These are phyloP conservation scores for Macrosiphum euphorbiae DNA, from an alignment of 2,888 invertebrate species.

Conservation along the genomic window DNA sequence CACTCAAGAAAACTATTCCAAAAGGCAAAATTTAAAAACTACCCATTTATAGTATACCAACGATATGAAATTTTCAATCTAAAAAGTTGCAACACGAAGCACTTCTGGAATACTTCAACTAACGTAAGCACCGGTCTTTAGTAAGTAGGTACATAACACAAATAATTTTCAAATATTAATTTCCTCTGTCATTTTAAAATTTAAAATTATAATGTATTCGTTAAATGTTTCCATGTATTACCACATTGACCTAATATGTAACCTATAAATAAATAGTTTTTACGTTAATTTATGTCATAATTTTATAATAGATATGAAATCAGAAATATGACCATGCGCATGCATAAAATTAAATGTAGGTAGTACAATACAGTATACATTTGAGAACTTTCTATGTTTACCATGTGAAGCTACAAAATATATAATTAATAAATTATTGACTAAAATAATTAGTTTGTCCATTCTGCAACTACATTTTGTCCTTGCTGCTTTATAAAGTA, in stretches of 20 bases:
- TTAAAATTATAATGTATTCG: not conserved
- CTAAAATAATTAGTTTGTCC: conserved; percentile 7
- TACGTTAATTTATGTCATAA: not conserved
- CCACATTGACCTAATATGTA: not conserved
- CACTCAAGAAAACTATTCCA: not conserved
- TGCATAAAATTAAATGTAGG: not conserved
- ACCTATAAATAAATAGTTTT: not conserved
- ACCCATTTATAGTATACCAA: not conserved
- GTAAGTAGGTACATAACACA: not conserved
- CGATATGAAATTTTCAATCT: not conserved
- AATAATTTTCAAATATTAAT: not conserved
- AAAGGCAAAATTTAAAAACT: not conserved
- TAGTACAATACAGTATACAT: not conserved
- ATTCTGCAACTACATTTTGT: not conserved
- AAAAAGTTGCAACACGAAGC: not conserved
- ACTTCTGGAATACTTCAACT: not conserved
- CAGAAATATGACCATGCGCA: not conserved
- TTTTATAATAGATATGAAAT: not conserved
- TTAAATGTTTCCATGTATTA: not conserved
- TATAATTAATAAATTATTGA: conserved; percentile 11
- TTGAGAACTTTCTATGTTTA: not conserved
- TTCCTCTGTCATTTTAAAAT: not conserved
- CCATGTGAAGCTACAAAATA: not conserved
- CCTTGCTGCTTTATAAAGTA: not conserved
- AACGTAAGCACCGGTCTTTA: not conserved